A percentile compares a stretch with the other conserved stretches of the same genome.
These are phyloP conservation scores for Orthosia cruda DNA, from an alignment of 2,888 invertebrate genomes.

Conservation along the genomic window DNA sequence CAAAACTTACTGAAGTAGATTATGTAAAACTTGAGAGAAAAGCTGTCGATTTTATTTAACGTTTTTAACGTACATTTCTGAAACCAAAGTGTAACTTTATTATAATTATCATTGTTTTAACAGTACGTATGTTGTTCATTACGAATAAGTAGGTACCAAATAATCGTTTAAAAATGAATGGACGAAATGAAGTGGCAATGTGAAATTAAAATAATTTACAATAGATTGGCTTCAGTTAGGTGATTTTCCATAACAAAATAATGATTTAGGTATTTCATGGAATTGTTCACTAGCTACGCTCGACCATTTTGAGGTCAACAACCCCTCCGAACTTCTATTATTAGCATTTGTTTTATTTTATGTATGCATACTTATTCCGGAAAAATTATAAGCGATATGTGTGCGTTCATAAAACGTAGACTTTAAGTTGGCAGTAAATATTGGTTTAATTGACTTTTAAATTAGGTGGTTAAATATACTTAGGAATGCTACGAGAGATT, in stretches of 20 bases:
- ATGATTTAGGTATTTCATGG: slow-evolving; percentile 59
- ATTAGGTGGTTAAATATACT: slow-evolving; percentile 46
- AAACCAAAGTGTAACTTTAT: neutral
- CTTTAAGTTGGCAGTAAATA: slow-evolving; percentile 34
- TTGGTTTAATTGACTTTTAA: slow-evolving; percentile 48
- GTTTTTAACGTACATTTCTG: slow-evolving; percentile 2
- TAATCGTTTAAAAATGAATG: slow-evolving; percentile 27
- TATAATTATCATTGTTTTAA: slow-evolving; percentile 3
- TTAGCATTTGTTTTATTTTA: slow-evolving; percentile 58
- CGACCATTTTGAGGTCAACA: slow-evolving; percentile 50
- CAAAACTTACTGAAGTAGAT: neutral
- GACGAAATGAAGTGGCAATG: slow-evolving; percentile 11
- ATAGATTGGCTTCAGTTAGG: slow-evolving; percentile 36
- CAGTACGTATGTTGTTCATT: neutral
- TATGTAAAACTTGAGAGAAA: neutral
- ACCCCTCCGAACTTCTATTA: slow-evolving; percentile 54
- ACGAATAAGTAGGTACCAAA: neutral
- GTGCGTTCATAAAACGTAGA: slow-evolving; percentile 26
- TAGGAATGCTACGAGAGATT: slow-evolving; percentile 23
- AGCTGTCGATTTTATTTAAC: neutral
- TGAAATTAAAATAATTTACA: slow-evolving; percentile 25
- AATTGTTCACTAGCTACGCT: slow-evolving; percentile 56
- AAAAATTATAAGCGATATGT: slow-evolving; percentile 22
- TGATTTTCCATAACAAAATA: slow-evolving; percentile 51
- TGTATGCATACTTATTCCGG: slow-evolving; percentile 50